Conservation (phyloP, 2,113 vertebrate genomes). For the Rhineura floridana region DNA sequence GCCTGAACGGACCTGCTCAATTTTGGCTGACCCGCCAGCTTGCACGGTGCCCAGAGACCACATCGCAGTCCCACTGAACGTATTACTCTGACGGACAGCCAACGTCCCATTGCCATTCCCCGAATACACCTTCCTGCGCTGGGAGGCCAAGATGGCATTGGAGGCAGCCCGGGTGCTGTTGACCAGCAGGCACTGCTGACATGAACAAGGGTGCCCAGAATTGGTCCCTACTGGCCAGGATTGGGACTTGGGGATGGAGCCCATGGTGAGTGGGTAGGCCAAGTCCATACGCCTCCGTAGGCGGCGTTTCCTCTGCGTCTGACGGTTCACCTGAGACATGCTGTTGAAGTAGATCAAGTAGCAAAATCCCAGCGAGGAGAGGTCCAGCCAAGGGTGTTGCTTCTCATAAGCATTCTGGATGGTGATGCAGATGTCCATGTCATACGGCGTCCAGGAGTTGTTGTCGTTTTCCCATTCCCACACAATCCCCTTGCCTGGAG, state of each 20-base stretch:
- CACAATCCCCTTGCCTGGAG: slow-evolving; percentile 94
- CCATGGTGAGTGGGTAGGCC: slow-evolving; percentile 94
- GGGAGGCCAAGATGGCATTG: slow-evolving; percentile 94
- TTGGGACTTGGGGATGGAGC: slow-evolving; percentile 96
- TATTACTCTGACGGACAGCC: slow-evolving; percentile 87
- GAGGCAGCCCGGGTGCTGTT: slow-evolving; percentile 94
- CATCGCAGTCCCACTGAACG: slow-evolving; percentile 81
- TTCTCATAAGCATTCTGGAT: slow-evolving; percentile 99
- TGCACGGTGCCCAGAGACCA: slow-evolving; percentile 75
- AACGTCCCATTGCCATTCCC: slow-evolving; percentile 63
- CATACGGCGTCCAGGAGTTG: slow-evolving; percentile 92
- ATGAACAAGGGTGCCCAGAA: slow-evolving; percentile 91
- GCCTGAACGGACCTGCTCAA: slow-evolving; percentile 78
- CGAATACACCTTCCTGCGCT: slow-evolving; percentile 84
- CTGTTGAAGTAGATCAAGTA: slow-evolving; percentile 97
- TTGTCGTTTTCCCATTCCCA: slow-evolving; percentile 98
- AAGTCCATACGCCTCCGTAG: slow-evolving; percentile 94
- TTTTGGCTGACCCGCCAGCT: slow-evolving; percentile 69
- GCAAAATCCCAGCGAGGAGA: slow-evolving; percentile 95
- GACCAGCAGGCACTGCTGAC: slow-evolving; percentile 94
- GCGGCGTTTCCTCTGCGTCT: slow-evolving; percentile 90
- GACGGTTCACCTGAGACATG: slow-evolving; percentile 96
- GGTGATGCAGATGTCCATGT: slow-evolving; percentile 97
- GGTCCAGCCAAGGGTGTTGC: slow-evolving; percentile 97
- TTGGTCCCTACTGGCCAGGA: slow-evolving; percentile 94